phyloP scores from a whole-genome alignment of 2,113 vertebrate species.

The Thryonomys swinderianus region DNA sequence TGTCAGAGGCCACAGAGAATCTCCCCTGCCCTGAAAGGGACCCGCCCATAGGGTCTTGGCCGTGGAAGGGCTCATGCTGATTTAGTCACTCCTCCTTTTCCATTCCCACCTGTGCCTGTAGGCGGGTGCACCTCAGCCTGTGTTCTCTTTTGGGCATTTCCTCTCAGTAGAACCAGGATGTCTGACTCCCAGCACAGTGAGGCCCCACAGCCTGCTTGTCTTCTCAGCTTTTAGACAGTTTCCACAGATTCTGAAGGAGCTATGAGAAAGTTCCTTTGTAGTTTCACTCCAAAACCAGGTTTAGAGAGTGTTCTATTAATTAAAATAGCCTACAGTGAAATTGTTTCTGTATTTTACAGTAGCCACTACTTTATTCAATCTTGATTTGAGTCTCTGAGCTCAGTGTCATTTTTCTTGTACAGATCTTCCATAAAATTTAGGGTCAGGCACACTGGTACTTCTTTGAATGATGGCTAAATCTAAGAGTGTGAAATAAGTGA shows the following conservation, averaged over 20 bases:
- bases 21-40: not conserved
- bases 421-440: slow-evolving; percentile 9
- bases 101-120: not conserved
- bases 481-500: not conserved
- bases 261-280: not conserved
- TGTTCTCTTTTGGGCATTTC: not conserved
- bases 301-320: not conserved
- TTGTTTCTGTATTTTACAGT: not conserved
- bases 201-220: not conserved
- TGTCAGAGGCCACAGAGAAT: not conserved
- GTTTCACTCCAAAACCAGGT: not conserved
- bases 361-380: not conserved
- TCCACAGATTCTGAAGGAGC: not conserved
- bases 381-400: not conserved
- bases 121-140: rapidly evolving
- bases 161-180: not conserved
- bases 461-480: not conserved
- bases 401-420: not conserved
- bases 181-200: not conserved
- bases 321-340: not conserved
- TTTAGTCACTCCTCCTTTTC: not conserved
- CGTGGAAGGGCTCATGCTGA: not conserved
- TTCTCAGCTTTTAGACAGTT: not conserved
- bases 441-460: not conserved
- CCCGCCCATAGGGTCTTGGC: not conserved